Evolutionary conservation across 2,113 vertebrate genomes (phyloP).

Genomic region (Tilapia sparmanii): DNA sequence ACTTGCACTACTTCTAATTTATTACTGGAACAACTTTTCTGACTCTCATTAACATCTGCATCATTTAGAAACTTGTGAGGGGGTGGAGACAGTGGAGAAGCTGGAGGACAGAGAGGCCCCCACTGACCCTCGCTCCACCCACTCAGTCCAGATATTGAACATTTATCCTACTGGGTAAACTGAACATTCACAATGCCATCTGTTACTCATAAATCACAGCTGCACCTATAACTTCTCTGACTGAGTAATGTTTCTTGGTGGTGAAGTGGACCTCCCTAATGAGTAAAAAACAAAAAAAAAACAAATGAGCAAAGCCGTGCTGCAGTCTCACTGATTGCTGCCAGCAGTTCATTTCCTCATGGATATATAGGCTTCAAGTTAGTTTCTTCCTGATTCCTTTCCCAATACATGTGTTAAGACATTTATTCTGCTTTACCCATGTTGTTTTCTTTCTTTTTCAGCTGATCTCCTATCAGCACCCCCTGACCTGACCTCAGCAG

Average conservation of each 20-base stretch:
- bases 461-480: slow-evolving; percentile 88
- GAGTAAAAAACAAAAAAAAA: slow-evolving; percentile 45
- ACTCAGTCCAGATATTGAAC: slow-evolving; percentile 40
- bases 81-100: neutral
- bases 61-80: neutral
- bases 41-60: neutral
- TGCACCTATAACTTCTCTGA: slow-evolving; percentile 32
- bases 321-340: slow-evolving; percentile 14
- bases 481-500: slow-evolving; percentile 92
- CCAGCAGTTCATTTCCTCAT: slow-evolving; percentile 18
- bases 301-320: slow-evolving; percentile 21
- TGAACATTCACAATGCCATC: slow-evolving; percentile 56
- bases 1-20: neutral
- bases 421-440: neutral
- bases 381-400: neutral
- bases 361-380: neutral
- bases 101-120: slow-evolving; percentile 2
- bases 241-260: slow-evolving; percentile 44
- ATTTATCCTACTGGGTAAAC: slow-evolving; percentile 57
- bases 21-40: neutral
- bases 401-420: neutral
- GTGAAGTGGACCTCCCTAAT: slow-evolving; percentile 43
- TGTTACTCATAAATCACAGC: slow-evolving; percentile 60
- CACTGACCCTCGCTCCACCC: slow-evolving; percentile 28
- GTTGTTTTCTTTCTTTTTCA: neutral